phyloP scores from a whole-genome alignment of 2,113 vertebrate species.

The Coptodon rendalli region DNA sequence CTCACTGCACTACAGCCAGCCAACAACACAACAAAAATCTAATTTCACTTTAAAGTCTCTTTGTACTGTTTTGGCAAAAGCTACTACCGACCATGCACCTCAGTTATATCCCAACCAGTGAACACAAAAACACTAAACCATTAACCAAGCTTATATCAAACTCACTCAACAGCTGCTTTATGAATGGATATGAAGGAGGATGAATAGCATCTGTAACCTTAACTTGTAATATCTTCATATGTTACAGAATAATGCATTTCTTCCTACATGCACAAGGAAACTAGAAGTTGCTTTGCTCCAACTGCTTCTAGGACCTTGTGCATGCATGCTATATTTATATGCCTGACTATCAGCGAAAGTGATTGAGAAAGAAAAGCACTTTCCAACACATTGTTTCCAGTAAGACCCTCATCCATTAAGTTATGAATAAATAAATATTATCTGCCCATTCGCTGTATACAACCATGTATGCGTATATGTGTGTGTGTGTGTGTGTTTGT shows the following conservation, averaged over 20 bases:
- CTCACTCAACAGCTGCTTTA: background rate
- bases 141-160: background rate
- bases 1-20: background rate
- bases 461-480: background rate
- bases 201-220: background rate
- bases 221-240: background rate
- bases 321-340: background rate
- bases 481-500: background rate
- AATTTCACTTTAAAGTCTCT: background rate
- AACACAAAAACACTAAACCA: background rate
- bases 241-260: background rate
- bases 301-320: background rate
- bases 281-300: background rate
- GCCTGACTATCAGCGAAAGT: background rate
- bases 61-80: background rate
- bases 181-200: background rate
- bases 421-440: constrained; percentile 56
- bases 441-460: background rate
- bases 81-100: background rate
- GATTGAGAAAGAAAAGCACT: background rate
- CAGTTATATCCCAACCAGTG: background rate
- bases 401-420: constrained; percentile 24
- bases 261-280: background rate
- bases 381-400: constrained; percentile 13
- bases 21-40: no score